Percentiles rank a stretch among this genome's conserved stretches.
phyloP scores from a whole-genome alignment of 1,140 invertebrate species.

The Dufourea novaeangliae region DNA sequence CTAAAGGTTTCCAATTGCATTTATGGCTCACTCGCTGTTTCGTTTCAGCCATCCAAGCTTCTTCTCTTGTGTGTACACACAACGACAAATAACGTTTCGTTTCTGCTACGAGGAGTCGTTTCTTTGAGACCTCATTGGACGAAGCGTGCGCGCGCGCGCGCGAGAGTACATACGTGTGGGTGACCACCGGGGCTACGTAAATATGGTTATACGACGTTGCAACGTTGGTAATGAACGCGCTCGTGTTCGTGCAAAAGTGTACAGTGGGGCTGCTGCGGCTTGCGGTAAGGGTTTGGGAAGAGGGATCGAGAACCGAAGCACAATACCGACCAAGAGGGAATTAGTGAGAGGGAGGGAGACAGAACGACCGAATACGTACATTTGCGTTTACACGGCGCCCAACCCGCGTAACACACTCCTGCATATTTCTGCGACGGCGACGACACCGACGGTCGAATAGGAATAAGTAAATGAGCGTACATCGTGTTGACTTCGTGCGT shows the following conservation, averaged over 20 bases:
- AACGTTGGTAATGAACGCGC: constrained; percentile 60
- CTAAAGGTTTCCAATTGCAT: constrained; percentile 63
- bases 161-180: no score
- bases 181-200: constrained; percentile 54
- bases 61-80: constrained; percentile 28
- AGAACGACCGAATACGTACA: constrained; percentile 20
- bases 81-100: constrained; percentile 64
- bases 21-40: constrained; percentile 45
- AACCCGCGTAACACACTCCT: constrained; percentile 44
- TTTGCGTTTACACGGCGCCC: constrained; percentile 30
- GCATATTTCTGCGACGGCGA: constrained; percentile 50
- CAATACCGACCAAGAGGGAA: constrained; percentile 40
- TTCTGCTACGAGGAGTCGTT: constrained; percentile 59
- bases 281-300: constrained; percentile 55
- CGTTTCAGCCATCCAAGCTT: background rate
- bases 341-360: constrained; percentile 15
- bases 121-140: constrained; percentile 59
- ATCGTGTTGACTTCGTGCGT: constrained; percentile 20
- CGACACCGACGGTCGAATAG: constrained; percentile 50
- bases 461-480: constrained; percentile 56
- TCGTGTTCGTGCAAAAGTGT: constrained; percentile 61
- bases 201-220: constrained; percentile 57
- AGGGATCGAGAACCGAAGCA: constrained; percentile 52
- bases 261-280: constrained; percentile 62
- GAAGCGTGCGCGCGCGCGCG: background rate